These are phyloP conservation scores for Mormyrus lacerda DNA, from an alignment of 2,113 vertebrate species.

Conservation along the genomic window DNA sequence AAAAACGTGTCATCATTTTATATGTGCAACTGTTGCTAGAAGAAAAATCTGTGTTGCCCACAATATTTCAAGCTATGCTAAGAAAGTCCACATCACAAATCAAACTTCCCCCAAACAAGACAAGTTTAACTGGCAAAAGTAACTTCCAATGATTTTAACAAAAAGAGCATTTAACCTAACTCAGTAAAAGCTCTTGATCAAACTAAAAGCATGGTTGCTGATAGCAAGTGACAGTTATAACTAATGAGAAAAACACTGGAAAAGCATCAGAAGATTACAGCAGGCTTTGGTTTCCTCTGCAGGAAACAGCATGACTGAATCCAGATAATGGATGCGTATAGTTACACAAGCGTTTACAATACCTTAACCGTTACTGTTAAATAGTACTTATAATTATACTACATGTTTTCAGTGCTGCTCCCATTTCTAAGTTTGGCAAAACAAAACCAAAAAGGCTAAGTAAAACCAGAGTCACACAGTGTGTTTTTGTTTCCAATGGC, in stretches of 20 bases:
- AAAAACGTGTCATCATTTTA: not conserved
- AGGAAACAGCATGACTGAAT: not conserved
- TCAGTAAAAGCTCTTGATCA: not conserved
- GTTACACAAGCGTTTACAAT: not conserved
- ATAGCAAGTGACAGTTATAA: not conserved
- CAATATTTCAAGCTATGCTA: not conserved
- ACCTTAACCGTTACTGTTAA: not conserved
- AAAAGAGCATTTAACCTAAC: not conserved
- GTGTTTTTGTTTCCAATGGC: not conserved
- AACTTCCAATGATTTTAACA: not conserved
- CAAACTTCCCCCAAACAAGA: not conserved
- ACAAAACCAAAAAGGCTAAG: not conserved
- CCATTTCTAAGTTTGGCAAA: not conserved
- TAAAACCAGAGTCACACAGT: not conserved
- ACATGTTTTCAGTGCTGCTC: not conserved
- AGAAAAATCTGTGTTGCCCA: not conserved
- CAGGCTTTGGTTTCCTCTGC: not conserved
- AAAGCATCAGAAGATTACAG: not conserved
- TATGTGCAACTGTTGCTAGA: not conserved
- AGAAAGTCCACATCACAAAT: not conserved
- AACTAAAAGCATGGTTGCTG: not conserved
- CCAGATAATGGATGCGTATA: not conserved
- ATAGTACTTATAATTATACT: not conserved
- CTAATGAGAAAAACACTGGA: not conserved
- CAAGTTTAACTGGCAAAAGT: not conserved